Evolutionary conservation across 1,140 invertebrate genomes (phyloP), one percentile per base, ranked within the genome.

Genomic region (Sycophaga agraensis): DNA sequence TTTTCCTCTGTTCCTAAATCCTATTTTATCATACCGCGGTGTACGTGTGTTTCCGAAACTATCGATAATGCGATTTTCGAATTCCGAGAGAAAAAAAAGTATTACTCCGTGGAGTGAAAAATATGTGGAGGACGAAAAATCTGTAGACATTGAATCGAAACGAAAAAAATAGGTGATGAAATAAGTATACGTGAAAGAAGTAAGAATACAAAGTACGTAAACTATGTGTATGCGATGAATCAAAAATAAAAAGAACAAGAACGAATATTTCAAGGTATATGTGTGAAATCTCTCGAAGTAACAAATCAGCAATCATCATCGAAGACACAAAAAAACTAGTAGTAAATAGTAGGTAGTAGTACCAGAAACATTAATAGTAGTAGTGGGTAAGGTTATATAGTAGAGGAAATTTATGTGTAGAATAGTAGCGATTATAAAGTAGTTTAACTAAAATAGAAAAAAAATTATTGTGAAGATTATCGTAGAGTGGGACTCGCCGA

Each of bases 271-370:
- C 37, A 55, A 61, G 28, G 42, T 39, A 7, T 39, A 53, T 54
- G 24, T 19, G 45, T 42, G 37, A 62, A 57, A 53, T 56, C 60
- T 56, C 62, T 70, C 68, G 65, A 70, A 63, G 54, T 65, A 71
- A 66, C 65, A 72, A 74, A 73, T 71, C 67, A 72, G 69, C 71
- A 70, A 75, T 75, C 66, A 62, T 56, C 53, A 73, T 73, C 71
- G 68, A 75, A 76, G 68, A 76, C 68, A 75, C 68, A 75, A 76
- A 75, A 75, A 72, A 71, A 74, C 56, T 66, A 75, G 57, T 66
- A 66, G 65, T 69, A 68, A 70, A 45, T 69, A 63, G 58, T 70
- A 68, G 65, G 66, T 68, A 69, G 65, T 68, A 70, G 68, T 68
- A 73, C 66, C 70, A 72, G 62, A 68, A 69, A 65, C 65, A 65